phyloP scores from a whole-genome alignment of 2,113 vertebrate genomes.

The Plestiodon gilberti region DNA sequence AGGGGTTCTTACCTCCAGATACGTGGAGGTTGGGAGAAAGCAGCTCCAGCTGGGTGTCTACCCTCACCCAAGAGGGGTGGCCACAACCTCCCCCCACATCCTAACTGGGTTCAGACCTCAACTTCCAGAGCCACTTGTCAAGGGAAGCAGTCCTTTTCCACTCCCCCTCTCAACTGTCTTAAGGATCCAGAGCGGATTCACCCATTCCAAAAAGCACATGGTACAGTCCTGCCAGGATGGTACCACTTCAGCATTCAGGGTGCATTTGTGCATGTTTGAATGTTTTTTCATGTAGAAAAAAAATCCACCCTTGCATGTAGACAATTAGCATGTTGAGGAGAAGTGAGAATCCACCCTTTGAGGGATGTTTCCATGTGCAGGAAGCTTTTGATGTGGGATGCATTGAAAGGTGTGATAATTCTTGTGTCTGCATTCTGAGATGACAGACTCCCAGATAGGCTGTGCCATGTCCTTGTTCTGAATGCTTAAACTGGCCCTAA shows the following conservation, averaged over 20 bases:
- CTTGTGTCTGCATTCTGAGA: background rate
- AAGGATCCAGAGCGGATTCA: background rate
- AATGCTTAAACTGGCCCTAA: background rate
- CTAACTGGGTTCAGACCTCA: background rate
- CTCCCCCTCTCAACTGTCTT: background rate
- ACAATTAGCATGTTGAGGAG: background rate
- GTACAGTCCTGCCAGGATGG: background rate
- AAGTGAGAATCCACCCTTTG: background rate
- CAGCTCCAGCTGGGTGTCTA: background rate
- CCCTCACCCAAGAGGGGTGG: slow-evolving; percentile 14
- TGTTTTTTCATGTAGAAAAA: background rate
- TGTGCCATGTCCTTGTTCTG: background rate
- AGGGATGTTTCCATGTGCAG: background rate
- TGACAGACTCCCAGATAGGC: background rate
- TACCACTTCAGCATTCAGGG: background rate
- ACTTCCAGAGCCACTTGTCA: background rate
- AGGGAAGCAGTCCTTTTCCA: background rate
- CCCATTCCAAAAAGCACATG: background rate
- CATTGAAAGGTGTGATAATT: background rate
- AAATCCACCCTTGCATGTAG: background rate
- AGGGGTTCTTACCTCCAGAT: slow-evolving; percentile 24
- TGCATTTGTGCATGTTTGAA: background rate
- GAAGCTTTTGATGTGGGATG: background rate
- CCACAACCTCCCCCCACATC: slow-evolving; percentile 14
- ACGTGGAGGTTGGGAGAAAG: slow-evolving; percentile 27